Evolutionary conservation across 2,797 vertebrate species (phyloP).

Genomic region (Menidia menidia): DNA sequence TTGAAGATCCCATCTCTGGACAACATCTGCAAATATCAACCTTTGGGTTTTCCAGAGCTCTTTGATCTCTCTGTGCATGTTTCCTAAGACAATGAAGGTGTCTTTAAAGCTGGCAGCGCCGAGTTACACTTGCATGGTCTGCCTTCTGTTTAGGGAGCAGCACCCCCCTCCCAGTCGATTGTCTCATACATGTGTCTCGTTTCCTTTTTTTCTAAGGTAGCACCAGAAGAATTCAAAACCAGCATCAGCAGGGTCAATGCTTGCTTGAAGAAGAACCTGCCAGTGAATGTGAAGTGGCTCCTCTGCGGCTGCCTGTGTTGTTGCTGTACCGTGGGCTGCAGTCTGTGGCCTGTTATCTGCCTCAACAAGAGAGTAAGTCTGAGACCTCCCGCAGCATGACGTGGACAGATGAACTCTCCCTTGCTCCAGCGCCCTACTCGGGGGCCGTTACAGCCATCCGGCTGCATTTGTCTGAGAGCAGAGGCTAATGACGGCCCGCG

Average conservation of each 20-base stretch:
- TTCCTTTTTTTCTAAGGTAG: constrained; percentile 84
- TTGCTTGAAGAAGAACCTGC: constrained; percentile 96
- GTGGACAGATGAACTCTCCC: constrained; percentile 63
- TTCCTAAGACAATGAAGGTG: constrained; percentile 40
- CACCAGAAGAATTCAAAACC: constrained; percentile 98
- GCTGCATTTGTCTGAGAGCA: constrained; percentile 44
- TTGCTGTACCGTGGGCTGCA: constrained; percentile 97
- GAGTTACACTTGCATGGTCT: constrained; percentile 24
- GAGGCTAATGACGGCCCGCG: constrained; percentile 59
- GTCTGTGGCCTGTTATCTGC: constrained; percentile 98
- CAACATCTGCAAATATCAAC: constrained; percentile 78
- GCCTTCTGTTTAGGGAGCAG: neutral
- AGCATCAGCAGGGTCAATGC: constrained; percentile 94
- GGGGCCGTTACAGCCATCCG: constrained; percentile 66
- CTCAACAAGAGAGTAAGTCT: constrained; percentile 98
- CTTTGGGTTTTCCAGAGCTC: constrained; percentile 64
- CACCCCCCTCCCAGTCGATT: neutral
- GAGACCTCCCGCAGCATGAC: constrained; percentile 37
- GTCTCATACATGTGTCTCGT: neutral
- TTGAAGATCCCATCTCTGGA: constrained; percentile 80
- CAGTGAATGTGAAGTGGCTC: constrained; percentile 97
- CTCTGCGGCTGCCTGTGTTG: constrained; percentile 98
- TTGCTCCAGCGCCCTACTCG: constrained; percentile 66
- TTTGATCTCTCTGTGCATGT: constrained; percentile 71
- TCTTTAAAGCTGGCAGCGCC: neutral